Base-by-base conservation (phyloP, 2,888 invertebrate species). In the Oscheius sp. region DNA sequence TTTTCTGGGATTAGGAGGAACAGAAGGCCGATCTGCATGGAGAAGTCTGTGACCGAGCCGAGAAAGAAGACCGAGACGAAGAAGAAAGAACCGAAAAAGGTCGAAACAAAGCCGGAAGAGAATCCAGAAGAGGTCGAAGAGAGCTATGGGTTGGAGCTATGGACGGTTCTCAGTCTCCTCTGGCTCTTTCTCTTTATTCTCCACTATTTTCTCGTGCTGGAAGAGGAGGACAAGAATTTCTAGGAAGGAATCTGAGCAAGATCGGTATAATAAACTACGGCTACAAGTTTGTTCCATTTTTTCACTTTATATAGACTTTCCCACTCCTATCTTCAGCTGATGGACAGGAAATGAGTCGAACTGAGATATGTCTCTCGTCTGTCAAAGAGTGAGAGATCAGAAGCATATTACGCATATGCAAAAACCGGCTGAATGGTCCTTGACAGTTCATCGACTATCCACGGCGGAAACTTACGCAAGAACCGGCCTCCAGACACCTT, bases 351-450 rank as follows among this genome's bases (percentile, higher is more conserved):
- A 42, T 42, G 42, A 42, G 42, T 7, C 21, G 21, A 42, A 5
- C 42, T 29, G 21, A 57, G 13, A 35, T 37, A 60, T 60, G 32
- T 4, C 58, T 32, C 32, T 11, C 29, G 32, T 60, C n/a, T 37
- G 5, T 60, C 9, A 13, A 2, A 33, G 0, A 35, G 35, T 35
- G 37, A 2, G 2, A 33, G 37, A 58, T 29, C 32, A 60, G 10
- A 37, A 37, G 37, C 21, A 21, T 21, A 21, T 21, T 21, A 21
- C 21, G 21, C 21, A 48, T 29, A 63, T 5, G 42, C 42, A 42
- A 42, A 63, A 63, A 63, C 63, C 63, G 63, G 63, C 63, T 48
- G 29, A 29, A 63, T 63, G 63, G 63, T 63, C 63, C 9, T 63
- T 63, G 63, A 63, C 29, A 47, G 47, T 47, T 63, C 63, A 63